Evolutionary conservation across 2,113 vertebrate species (phyloP).

Genomic region (Corydoras sp.): DNA sequence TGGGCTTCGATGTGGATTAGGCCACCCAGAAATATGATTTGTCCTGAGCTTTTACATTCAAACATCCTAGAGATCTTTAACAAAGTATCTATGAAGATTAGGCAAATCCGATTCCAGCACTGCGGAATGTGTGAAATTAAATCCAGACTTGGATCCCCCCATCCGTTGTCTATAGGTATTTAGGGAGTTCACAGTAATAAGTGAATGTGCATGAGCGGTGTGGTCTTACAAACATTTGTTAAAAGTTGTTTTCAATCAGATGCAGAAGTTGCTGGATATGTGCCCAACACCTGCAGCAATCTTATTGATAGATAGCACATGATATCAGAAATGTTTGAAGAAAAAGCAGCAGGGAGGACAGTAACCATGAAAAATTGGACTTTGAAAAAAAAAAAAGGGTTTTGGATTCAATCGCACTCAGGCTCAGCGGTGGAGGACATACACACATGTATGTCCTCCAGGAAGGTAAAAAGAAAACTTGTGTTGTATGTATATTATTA

Average conservation of each 20-base stretch:
- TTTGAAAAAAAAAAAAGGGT: background rate
- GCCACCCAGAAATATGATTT: conserved; percentile 23
- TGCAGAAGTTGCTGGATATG: conserved; percentile 6
- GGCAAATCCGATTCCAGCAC: conserved; percentile 13
- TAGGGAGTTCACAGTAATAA: conserved; percentile 16
- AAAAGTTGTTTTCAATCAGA: conserved; percentile 33
- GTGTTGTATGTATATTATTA: no score
- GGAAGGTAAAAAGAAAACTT: no score
- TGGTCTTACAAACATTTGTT: conserved; percentile 40
- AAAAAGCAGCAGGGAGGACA: background rate
- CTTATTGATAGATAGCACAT: background rate
- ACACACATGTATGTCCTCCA: no score
- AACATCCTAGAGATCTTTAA: conserved; percentile 13
- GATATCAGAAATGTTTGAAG: background rate
- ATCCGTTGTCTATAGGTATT: background rate
- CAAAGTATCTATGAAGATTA: conserved; percentile 22
- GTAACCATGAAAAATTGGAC: background rate
- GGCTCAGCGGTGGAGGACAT: no score
- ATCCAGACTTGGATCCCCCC: conserved; percentile 22
- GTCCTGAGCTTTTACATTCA: conserved; percentile 15
- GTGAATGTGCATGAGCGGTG: conserved; percentile 19
- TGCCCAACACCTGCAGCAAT: conserved; percentile 45
- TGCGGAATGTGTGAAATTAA: conserved; percentile 24
- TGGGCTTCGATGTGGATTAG: conserved; percentile 32
- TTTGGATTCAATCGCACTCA: no score